Evolutionary conservation across 2,797 vertebrate genomes (phyloP).

Genomic region (Uromys caudimaculatus): DNA sequence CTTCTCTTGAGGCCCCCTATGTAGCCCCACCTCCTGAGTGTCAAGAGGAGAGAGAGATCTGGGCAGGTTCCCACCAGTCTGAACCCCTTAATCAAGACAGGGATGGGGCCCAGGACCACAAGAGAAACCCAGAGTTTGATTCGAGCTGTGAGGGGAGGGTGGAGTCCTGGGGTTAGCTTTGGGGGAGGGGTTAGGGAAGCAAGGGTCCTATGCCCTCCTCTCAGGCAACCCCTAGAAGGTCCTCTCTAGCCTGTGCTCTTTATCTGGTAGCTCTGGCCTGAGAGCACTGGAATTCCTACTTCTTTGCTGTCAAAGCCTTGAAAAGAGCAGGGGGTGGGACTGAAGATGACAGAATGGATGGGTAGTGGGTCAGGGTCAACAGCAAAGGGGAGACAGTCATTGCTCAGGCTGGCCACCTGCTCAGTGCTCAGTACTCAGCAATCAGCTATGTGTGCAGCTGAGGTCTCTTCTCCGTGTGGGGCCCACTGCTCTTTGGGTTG

Average conservation of each 20-base stretch:
- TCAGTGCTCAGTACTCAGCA: not conserved
- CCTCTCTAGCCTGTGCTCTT: not conserved
- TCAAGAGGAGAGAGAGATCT: not conserved
- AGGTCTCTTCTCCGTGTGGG: not conserved
- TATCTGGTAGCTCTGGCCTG: not conserved
- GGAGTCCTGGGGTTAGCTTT: not conserved
- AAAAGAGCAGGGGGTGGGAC: conserved; percentile 61
- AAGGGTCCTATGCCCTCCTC: not conserved
- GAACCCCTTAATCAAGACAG: not conserved
- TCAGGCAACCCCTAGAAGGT: not conserved
- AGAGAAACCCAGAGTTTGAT: not conserved
- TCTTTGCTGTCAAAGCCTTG: conserved; percentile 45
- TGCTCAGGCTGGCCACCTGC: conserved; percentile 64
- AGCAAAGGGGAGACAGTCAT: conserved; percentile 25
- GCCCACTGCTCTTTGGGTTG: fast-evolving
- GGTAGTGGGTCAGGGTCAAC: conserved; percentile 73
- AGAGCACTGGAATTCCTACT: conserved; percentile 40
- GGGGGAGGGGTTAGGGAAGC: not conserved
- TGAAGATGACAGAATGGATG: conserved; percentile 66
- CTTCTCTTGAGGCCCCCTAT: not conserved
- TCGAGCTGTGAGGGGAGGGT: not conserved
- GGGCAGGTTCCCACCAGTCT: not conserved
- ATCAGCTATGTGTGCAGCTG: conserved; percentile 23
- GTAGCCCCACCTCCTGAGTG: not conserved
- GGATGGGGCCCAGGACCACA: not conserved